Conservation (phyloP, 2,113 vertebrate species). For the Mirounga angustirostris region DNA sequence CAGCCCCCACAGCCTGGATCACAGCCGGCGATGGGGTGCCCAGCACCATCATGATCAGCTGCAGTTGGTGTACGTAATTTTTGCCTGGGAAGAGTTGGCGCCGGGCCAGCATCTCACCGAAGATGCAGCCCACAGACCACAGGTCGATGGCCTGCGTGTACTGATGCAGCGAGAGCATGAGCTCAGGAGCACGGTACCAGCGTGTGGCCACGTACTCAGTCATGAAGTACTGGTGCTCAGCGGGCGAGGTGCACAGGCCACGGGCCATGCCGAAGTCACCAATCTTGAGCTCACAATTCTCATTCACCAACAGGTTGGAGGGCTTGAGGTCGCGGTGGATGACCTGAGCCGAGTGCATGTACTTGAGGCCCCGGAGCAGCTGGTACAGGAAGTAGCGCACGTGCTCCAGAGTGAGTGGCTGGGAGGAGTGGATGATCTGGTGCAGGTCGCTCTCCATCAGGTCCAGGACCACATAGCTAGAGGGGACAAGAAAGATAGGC, state of each 20-base stretch:
- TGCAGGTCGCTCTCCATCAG: conserved; percentile 99
- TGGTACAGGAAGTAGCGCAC: conserved; percentile 98
- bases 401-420: conserved; percentile 94
- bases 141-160: conserved; percentile 96
- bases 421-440: conserved; percentile 97
- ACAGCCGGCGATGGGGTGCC: conserved; percentile 93
- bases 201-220: conserved; percentile 98
- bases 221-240: conserved; percentile 95
- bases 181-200: conserved; percentile 97
- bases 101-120: conserved; percentile 96
- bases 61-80: conserved; percentile 96
- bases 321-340: conserved; percentile 98
- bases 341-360: conserved; percentile 98
- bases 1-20: conserved; percentile 93
- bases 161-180: conserved; percentile 95
- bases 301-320: conserved; percentile 96
- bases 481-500: conserved; percentile 23
- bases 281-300: conserved; percentile 98
- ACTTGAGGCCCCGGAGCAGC: conserved; percentile 97
- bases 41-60: conserved; percentile 94
- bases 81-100: conserved; percentile 96
- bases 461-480: conserved; percentile 97
- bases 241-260: conserved; percentile 92
- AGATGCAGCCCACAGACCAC: conserved; percentile 98
- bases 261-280: conserved; percentile 98